Conservation (phyloP, 2,888 invertebrate genomes). For the Macrophya annulata region DNA sequence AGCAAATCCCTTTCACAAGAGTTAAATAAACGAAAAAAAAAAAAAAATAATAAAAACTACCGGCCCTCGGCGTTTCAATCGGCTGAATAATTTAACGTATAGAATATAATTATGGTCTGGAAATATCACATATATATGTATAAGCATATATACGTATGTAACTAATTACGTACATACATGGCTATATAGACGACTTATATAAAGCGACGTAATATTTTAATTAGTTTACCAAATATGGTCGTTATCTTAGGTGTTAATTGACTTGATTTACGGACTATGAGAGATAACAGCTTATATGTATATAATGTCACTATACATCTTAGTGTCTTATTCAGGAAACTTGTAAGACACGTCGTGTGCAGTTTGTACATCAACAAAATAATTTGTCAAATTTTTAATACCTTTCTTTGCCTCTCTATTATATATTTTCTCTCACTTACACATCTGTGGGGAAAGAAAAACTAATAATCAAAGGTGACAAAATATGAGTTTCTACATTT, state of each 20-base stretch:
- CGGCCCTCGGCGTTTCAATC: neutral
- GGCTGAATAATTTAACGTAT: neutral
- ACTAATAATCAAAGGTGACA: neutral
- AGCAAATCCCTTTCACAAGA: neutral
- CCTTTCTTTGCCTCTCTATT: neutral
- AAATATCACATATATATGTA: neutral
- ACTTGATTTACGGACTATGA: slow-evolving; percentile 34
- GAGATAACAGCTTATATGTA: slow-evolving; percentile 35
- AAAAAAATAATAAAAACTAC: too few relatives aligned
- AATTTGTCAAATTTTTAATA: neutral
- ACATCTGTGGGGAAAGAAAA: neutral
- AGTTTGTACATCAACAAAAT: neutral
- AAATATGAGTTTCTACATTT: too few relatives aligned
- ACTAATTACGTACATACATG: neutral
- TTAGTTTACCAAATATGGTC: slow-evolving; percentile 30
- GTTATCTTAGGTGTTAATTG: slow-evolving; percentile 38
- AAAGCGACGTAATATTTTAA: slow-evolving; percentile 3
- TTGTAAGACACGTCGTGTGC: neutral
- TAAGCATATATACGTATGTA: too few relatives aligned
- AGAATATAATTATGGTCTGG: neutral
- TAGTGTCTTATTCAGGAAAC: slow-evolving; percentile 11
- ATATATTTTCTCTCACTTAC: neutral
- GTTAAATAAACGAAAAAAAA: neutral
- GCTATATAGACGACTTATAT: neutral
- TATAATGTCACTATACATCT: neutral